Percentiles rank a stretch among this genome's conserved stretches.
These are phyloP conservation scores for Neosalanx taihuensis DNA, from an alignment of 2,797 vertebrate genomes.

Conservation along the genomic window DNA sequence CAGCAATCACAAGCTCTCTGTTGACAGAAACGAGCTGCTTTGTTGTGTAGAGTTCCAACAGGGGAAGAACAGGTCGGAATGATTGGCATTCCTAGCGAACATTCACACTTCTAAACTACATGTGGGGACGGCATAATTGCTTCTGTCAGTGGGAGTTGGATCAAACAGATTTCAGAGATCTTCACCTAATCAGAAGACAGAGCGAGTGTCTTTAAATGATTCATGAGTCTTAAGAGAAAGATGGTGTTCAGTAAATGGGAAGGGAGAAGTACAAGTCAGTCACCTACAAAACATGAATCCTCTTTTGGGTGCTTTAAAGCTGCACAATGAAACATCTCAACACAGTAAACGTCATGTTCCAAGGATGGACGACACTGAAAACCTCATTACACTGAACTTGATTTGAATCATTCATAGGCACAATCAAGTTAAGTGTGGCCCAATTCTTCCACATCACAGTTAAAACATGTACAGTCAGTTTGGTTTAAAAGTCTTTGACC, in stretches of 20 bases:
- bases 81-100: slow-evolving; percentile 38
- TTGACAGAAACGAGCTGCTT: slow-evolving; percentile 65
- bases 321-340: no score
- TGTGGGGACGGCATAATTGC: slow-evolving; percentile 49
- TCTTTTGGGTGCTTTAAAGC: slow-evolving; percentile 29
- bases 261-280: slow-evolving; percentile 41
- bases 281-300: slow-evolving; percentile 18
- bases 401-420: no score
- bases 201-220: slow-evolving; percentile 53
- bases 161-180: slow-evolving; percentile 57
- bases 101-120: slow-evolving; percentile 35
- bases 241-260: slow-evolving; percentile 53
- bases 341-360: no score
- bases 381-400: no score
- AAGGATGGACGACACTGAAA: no score
- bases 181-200: slow-evolving; percentile 54
- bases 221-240: slow-evolving; percentile 65
- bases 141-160: slow-evolving; percentile 57
- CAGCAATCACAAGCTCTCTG: slow-evolving; percentile 62
- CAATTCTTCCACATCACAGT: no score
- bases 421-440: no score
- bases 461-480: no score
- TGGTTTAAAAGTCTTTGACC: no score
- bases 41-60: slow-evolving; percentile 39
- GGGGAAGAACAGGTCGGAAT: slow-evolving; percentile 39